phyloP scores from a whole-genome alignment of 2,113 vertebrate genomes.

The Hemicordylus capensis region DNA sequence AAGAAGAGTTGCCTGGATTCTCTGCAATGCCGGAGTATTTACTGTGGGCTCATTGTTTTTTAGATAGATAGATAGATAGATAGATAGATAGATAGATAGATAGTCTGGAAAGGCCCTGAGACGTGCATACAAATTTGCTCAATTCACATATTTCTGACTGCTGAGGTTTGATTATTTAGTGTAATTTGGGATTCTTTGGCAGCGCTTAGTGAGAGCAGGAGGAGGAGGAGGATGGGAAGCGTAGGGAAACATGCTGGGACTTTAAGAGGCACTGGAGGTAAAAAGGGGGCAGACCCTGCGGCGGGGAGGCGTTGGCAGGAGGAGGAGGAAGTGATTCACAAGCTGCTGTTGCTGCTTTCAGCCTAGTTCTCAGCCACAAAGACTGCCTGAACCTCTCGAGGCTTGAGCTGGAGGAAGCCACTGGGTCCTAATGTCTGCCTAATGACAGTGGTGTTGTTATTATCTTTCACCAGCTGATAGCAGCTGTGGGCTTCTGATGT shows the following conservation, averaged over 20 bases:
- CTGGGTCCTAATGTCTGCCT: slow-evolving; percentile 11
- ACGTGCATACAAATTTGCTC: neutral
- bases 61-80: too few relatives aligned
- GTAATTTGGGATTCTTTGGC: neutral
- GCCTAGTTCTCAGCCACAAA: slow-evolving; percentile 21
- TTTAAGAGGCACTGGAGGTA: slow-evolving; percentile 5
- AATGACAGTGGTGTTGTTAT: neutral
- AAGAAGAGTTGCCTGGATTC: neutral
- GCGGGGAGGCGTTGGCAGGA: neutral
- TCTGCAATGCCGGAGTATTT: neutral
- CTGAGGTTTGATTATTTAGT: neutral
- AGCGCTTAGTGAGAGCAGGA: neutral
- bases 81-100: neutral
- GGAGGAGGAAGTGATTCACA: slow-evolving; percentile 36
- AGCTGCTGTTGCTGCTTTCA: slow-evolving; percentile 15
- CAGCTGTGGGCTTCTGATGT: slow-evolving; percentile 21
- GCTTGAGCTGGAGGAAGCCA: neutral
- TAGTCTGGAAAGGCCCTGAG: neutral
- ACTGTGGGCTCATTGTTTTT: neutral
- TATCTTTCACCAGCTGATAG: neutral
- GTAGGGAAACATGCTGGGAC: neutral
- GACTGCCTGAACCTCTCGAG: slow-evolving; percentile 1
- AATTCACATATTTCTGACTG: neutral
- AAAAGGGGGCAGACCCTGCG: slow-evolving; percentile 4
- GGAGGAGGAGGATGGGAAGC: neutral